Conservation (phyloP, 2,797 vertebrate species). For the Monodelphis domestica region DNA sequence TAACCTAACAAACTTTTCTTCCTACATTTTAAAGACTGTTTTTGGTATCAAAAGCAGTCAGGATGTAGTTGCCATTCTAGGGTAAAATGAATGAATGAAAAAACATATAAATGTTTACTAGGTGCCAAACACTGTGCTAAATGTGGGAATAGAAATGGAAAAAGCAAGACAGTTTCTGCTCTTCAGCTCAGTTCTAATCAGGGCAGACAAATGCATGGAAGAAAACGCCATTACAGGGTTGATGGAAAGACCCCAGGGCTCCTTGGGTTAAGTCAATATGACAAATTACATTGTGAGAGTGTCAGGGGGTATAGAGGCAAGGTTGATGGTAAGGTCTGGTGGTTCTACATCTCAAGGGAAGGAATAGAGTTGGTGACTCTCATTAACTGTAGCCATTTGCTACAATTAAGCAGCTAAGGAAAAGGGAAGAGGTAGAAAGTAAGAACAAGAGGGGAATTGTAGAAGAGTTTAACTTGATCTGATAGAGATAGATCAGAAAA, state of each 20-base stretch:
- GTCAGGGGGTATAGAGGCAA: background rate
- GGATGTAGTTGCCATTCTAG: background rate
- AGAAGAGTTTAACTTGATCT: background rate
- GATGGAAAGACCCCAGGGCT: background rate
- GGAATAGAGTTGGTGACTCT: background rate
- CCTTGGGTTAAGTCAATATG: background rate
- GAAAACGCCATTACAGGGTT: background rate
- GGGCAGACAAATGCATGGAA: background rate
- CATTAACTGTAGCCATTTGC: background rate
- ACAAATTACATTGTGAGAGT: background rate
- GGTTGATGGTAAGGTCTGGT: background rate
- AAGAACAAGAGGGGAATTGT: background rate
- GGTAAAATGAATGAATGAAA: background rate
- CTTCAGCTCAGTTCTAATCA: background rate
- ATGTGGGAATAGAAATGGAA: background rate
- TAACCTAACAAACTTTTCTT: conserved; percentile 45
- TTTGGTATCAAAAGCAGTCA: background rate
- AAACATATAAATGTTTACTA: background rate
- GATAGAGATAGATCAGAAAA: background rate
- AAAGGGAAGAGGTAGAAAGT: background rate
- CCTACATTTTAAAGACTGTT: conserved; percentile 42
- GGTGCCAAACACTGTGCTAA: background rate
- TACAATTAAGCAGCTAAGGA: background rate
- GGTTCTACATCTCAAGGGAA: background rate
- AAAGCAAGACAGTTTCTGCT: background rate